These are phyloP conservation scores for Serripes groenlandicus DNA, from an alignment of 2,888 invertebrate species.

Conservation along the genomic window DNA sequence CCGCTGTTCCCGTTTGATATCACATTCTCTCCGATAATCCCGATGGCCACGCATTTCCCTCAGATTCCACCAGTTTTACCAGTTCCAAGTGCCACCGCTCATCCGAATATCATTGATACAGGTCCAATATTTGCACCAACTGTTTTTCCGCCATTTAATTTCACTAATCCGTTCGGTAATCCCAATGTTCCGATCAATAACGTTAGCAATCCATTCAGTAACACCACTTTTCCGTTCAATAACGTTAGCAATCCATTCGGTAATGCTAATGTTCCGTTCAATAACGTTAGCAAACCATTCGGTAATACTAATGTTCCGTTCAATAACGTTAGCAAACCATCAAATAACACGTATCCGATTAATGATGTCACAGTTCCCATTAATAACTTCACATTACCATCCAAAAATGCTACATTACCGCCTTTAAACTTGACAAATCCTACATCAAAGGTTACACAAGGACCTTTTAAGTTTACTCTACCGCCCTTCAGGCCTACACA, in stretches of 20 bases:
- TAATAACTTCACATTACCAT: neutral
- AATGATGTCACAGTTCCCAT: too few relatives aligned
- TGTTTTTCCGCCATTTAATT: conserved; percentile 24
- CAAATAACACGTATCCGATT: too few relatives aligned
- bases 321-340: too few relatives aligned
- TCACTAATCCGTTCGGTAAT: too few relatives aligned
- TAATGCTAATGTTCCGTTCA: too few relatives aligned
- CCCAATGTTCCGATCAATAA: too few relatives aligned
- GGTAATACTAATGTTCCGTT: too few relatives aligned
- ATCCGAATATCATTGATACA: neutral
- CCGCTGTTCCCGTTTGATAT: neutral
- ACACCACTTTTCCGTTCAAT: too few relatives aligned
- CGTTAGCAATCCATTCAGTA: too few relatives aligned
- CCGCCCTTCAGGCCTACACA: neutral
- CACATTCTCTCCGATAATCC: neutral
- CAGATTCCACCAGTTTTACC: neutral
- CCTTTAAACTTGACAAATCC: neutral
- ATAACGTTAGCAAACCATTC: too few relatives aligned
- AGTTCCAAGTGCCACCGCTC: too few relatives aligned
- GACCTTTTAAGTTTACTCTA: neutral
- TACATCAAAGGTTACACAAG: neutral
- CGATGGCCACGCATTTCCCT: neutral
- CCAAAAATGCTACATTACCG: neutral
- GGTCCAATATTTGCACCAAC: neutral
- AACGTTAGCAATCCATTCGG: too few relatives aligned